Evolutionary conservation across 1,140 invertebrate species (phyloP), one percentile per base, ranked within the genome.

Genomic region (Meloidogyne chitwoodi): DNA sequence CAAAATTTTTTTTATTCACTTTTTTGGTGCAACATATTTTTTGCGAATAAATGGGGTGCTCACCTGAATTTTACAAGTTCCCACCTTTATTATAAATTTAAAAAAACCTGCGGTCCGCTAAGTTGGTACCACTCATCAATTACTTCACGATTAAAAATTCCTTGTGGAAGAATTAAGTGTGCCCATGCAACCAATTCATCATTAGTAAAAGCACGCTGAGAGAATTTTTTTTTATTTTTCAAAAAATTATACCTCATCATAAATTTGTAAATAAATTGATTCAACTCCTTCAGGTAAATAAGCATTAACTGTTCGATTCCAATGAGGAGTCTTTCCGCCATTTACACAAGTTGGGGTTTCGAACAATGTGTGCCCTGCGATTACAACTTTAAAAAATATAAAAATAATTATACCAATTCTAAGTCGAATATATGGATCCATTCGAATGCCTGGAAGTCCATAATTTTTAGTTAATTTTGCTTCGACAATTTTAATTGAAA

Each of bases 401-500:
- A 24, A 31, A 16, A 16, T 6, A 27, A 72, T 62, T 14, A 27
- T 27, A 73, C 71, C 71, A 64, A 73, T 73, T 27, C 80, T 72
- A 14, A 84, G 19, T 6, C 68, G 41, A 11, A 78, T 38, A 24
- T 83, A 84, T n/a, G 66, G 75, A 31, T 81, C 66, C 68, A 64
- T 63, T 24, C 56, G 62, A 38, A 83, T 64, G 41, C 34, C 38
- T 27, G 78, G 48, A 79, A 98, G 90, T 44, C 95, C 95, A 91
- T 98, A 98, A 88, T 97, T 98, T 89, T 97, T 96, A 1, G 92
- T 92, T 70, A 98, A 89, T 89, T 94, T 95, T 11, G 94, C 92
- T 91, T 93, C 81, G 63, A 88, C 61, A 78, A 73, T 74, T 73
- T 78, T 75, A 75, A 95, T 91, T 79, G 91, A 93, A 26, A 95